Evolutionary conservation across 2,113 vertebrate genomes (phyloP).

Genomic region (Sphaerodactylus townsendi): DNA sequence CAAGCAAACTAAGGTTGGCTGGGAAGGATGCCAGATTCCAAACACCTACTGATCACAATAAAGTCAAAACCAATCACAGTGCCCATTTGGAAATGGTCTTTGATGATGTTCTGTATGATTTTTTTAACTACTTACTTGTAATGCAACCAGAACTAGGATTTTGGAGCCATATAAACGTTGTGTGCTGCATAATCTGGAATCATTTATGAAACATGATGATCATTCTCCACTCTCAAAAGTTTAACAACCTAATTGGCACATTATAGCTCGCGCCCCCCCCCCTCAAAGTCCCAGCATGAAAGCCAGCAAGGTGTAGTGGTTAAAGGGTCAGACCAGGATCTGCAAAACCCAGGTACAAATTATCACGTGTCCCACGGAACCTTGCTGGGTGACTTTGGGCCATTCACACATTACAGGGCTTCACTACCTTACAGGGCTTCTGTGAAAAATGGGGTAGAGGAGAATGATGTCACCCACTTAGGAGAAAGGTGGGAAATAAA

Average conservation of each 20-base stretch:
- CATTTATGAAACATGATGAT: not conserved
- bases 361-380: no score
- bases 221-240: not conserved
- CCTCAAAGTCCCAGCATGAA: not conserved
- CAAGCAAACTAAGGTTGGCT: not conserved
- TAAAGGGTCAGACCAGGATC: no score
- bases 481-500: no score
- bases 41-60: not conserved
- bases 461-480: no score
- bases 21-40: not conserved
- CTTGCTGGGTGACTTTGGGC: no score
- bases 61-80: not conserved
- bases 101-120: not conserved
- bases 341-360: no score
- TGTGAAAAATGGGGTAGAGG: no score
- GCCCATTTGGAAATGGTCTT: not conserved
- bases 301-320: no score
- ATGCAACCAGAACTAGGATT: not conserved
- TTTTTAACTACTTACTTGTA: conserved; percentile 4
- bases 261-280: not conserved
- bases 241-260: not conserved
- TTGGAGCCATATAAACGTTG: not conserved
- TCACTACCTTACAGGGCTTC: no score
- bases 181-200: not conserved
- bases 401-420: no score